Base-by-base conservation (phyloP, 2,797 vertebrate species). In the Rhinophrynus dorsalis region DNA sequence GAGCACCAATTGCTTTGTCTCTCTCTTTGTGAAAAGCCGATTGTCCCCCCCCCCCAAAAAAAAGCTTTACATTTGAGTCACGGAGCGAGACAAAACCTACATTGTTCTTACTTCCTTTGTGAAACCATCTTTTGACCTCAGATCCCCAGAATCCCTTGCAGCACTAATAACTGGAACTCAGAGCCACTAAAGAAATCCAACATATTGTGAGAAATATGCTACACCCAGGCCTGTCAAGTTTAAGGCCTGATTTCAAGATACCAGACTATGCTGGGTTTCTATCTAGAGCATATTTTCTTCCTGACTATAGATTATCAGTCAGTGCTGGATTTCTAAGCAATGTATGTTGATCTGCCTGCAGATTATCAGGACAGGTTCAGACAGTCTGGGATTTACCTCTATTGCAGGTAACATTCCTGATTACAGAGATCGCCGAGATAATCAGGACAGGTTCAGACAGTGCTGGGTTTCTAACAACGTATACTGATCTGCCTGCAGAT, bases 31-130 rank as follows among this genome's bases (percentile, higher is more conserved):
- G 27, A 32, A 23, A 32, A 48, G 57, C 32, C 52, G 33, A 24
- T 17, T 5, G 18, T 42, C 21, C 67, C 42, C 21, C 50, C 32
- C 50, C n/a, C n/a, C n/a, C n/a, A n/a, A n/a, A n/a, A n/a, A n/a
- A 30, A 44, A 30, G 13, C 40, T 63, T 64, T 58, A 21, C 56
- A 40, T 47, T 29, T 54, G 50, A 64, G 50, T 42, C 62, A 65
- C 47, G 21, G 13, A 30, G 50, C 3, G 12, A 66, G 50, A 63
- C 51, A 64, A 26, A 38, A 30, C 51, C n/a, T 38, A 42, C 60
- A 64, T 71, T 71, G 60, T 71, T 64, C 42, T 50, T 5, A 23
- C 23, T 56, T 64, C 50, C 68, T 57, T 29, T 57, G 33, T 56
- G 32, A 47, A 57, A 48, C 18, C n/a, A 40, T 63, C 42, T 40